Base-by-base conservation (phyloP, 2,888 invertebrate genomes). In the Coenonympha arcania region DNA sequence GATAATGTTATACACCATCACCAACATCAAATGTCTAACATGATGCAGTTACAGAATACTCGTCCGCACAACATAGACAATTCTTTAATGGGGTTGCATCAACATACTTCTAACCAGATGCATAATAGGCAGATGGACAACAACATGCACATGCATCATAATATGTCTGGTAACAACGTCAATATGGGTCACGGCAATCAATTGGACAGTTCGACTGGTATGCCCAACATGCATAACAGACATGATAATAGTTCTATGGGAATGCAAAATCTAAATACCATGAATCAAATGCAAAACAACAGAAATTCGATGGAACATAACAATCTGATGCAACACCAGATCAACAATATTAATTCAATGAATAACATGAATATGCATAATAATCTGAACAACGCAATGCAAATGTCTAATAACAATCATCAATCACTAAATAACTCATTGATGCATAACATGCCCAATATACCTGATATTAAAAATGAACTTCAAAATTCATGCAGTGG, bases 381-480 rank as follows among this genome's bases (percentile, higher is more conserved):
- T 52, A 83, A 77, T 57, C 53, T 79, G 9, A 79, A 74, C 44
- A 81, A 65, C 55, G 61, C 76, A 2, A 81, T 85, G 79, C 82
- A 82, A 66, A 81, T 85, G 49, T 69, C 72, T 16, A 84, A 76
- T 55, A 54, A 73, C 6, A 79, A 68, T 55, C 83, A 83, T 58
- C 84, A 80, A 58, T 65, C 77, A 11, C 73, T 86, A 65, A 81
- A 69, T 52, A 83, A 69, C 55, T 67, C 79, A 8, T 73, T 86
- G 57, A 79, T 86, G 78, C 86, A 86, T 55, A 26, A 26, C 6
- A 74, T 69, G 50, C 77, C 80, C 4, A 85, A 79, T 57, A 87
- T 85, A 57, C 79, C 85, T 4, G 87, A 87, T 54, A 87, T 86
- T 19, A 86, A 86, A 67, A 85, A 79, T 62, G 86, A 86, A 59